Percentiles rank a stretch among this genome's conserved stretches.
Evolutionary conservation across 2,888 invertebrate genomes (phyloP).

Genomic region (Pogonocherus hispidulus): DNA sequence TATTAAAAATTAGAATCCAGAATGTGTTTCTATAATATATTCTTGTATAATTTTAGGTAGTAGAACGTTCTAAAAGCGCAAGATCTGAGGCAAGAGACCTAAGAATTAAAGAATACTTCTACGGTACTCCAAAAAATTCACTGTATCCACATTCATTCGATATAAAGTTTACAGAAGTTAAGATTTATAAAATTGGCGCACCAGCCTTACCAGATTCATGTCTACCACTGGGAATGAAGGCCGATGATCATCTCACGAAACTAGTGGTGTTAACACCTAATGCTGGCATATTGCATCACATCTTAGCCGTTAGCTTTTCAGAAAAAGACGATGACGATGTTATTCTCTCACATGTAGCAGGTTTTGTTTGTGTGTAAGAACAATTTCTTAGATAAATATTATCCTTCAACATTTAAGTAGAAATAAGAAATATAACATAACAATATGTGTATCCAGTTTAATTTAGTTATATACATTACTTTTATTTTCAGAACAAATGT

Average conservation of each 20-base stretch:
- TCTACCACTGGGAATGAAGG: constrained; percentile 96
- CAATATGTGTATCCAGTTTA: no score
- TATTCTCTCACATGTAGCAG: constrained; percentile 88
- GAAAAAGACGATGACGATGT: constrained; percentile 87
- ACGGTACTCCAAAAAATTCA: constrained; percentile 80
- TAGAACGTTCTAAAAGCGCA: constrained; percentile 82
- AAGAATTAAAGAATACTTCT: constrained; percentile 94
- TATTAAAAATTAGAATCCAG: no score
- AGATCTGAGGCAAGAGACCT: constrained; percentile 84
- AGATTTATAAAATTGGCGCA: constrained; percentile 95
- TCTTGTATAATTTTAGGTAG: constrained; percentile 74
- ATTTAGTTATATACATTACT: neutral
- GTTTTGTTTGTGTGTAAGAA: constrained; percentile 93
- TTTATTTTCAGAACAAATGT: constrained; percentile 83
- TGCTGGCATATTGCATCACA: constrained; percentile 85
- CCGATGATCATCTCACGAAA: constrained; percentile 91
- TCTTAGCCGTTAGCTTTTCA: constrained; percentile 91
- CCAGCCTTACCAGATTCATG: constrained; percentile 94
- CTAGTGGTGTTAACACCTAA: constrained; percentile 85
- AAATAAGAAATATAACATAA: no score
- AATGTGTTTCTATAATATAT: neutral
- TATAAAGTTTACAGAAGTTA: constrained; percentile 90
- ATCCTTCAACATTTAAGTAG: neutral
- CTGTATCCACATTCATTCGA: constrained; percentile 96
- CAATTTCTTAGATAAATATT: neutral